These are phyloP conservation scores for Drosophila melanogaster DNA, from an alignment of 1,140 invertebrate species.

Conservation along the genomic window DNA sequence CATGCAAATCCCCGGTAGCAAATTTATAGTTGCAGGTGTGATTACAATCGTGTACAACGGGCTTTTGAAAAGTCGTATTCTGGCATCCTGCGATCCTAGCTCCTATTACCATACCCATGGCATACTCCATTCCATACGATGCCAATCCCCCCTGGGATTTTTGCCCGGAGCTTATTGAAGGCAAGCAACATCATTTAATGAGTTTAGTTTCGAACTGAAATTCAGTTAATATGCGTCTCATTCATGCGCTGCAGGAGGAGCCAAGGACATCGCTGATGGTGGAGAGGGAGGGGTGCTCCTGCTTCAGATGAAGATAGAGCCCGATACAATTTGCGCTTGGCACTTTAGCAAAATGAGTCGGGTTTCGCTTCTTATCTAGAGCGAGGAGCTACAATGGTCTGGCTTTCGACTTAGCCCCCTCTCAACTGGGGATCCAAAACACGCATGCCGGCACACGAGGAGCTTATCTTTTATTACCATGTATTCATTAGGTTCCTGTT, in stretches of 20 bases:
- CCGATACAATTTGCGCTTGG: constrained; percentile 71
- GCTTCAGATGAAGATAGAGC: constrained; percentile 27
- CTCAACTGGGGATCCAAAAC: not conserved
- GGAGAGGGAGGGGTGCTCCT: no score
- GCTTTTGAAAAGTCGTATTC: constrained; percentile 19
- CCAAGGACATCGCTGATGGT: not conserved
- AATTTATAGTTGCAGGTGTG: constrained; percentile 71
- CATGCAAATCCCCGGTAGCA: constrained; percentile 63
- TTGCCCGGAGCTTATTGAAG: constrained; percentile 8
- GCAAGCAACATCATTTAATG: constrained; percentile 65
- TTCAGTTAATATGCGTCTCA: constrained; percentile 77
- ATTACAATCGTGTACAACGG: constrained; percentile 58
- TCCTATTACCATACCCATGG: not conserved
- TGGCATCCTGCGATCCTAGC: not conserved
- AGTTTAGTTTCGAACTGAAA: constrained; percentile 77
- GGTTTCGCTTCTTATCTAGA: constrained; percentile 64
- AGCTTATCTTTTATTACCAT: constrained; percentile 78
- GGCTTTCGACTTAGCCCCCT: not conserved
- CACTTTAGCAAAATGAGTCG: constrained; percentile 71
- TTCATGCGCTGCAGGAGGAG: constrained; percentile 33
- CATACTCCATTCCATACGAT: not conserved
- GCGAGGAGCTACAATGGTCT: constrained; percentile 40
- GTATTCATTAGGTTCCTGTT: constrained; percentile 63
- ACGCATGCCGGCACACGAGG: constrained; percentile 45
- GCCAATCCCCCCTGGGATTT: not conserved